Base-by-base conservation (phyloP, 1,140 invertebrate species). In the Mycetomoellerius zeteki region DNA sequence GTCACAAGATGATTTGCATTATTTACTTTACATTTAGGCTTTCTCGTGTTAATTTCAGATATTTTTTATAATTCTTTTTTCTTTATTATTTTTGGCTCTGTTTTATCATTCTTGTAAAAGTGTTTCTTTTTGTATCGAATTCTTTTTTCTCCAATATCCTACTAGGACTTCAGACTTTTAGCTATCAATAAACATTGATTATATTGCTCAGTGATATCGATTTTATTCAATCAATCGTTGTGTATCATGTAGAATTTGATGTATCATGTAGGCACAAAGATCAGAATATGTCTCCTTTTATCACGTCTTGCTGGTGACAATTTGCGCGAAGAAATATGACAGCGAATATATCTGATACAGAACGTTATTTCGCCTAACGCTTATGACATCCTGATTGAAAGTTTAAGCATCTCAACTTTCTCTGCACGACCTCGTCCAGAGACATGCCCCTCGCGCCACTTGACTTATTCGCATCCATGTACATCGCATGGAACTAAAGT, bases 351-450 rank as follows among this genome's bases (percentile, higher is more conserved):
- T 81, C 14, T 52, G 50, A 81, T 56, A 69, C 21, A 37, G 50
- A 81, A 52, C 21, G 50, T 81, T 81, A 69, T 64, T 81, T 81
- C 21, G 64, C 30, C 62, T 80, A 80, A 69, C 60, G 30, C 64
- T 80, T 81, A 81, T 81, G 64, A 81, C 64, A 81, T 80, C 60
- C 76, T 81, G 77, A 81, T 81, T 81, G 77, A 81, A 81, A 81
- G 77, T 81, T 81, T 81, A 71, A 81, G 64, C 77, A 81, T 81
- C 77, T 69, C 77, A 12, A 71, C 77, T 81, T 81, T 81, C 77
- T 81, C 77, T 81, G 50, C 77, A 81, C 77, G 77, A 69, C 77
- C 77, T 81, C 77, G 21, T 81, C 77, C 50, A 37, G 64, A 69
- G 77, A 69, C 77, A 81, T 81, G 62, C 62, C 30, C 47, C 77